A percentile compares a stretch with the other conserved stretches of the same genome.
These are phyloP conservation scores for Saccostrea echinata DNA, from an alignment of 1,140 invertebrate species.

Conservation along the genomic window DNA sequence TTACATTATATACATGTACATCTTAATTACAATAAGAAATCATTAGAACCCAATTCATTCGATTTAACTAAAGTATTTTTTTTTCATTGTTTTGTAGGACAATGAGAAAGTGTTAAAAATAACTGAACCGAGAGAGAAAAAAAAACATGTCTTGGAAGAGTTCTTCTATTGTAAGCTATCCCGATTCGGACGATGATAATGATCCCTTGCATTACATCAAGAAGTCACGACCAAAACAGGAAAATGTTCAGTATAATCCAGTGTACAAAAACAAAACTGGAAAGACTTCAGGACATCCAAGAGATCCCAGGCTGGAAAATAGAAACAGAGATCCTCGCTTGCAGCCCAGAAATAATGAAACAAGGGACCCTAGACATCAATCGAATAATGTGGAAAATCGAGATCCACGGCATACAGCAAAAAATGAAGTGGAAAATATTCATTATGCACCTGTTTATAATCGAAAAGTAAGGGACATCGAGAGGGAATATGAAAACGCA, in stretches of 20 bases:
- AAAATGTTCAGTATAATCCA: neutral
- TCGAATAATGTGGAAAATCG: neutral
- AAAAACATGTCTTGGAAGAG: conserved; percentile 10
- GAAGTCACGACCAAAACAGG: neutral
- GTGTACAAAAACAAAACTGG: neutral
- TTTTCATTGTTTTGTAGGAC: neutral
- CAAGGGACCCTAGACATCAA: neutral
- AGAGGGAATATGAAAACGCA: neutral
- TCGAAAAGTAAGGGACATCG: neutral
- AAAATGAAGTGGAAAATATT: neutral
- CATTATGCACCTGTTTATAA: neutral
- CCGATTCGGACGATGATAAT: conserved; percentile 34
- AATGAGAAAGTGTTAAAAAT: neutral
- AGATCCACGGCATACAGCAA: too few relatives aligned
- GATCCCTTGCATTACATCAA: neutral
- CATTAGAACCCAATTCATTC: neutral
- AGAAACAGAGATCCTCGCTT: neutral
- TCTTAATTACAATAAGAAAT: neutral
- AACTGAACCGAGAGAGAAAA: neutral
- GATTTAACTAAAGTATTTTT: neutral
- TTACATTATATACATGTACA: neutral
- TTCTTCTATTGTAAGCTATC: conserved; percentile 26
- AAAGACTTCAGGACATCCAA: neutral
- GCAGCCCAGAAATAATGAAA: neutral
- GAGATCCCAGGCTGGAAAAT: neutral